Base-by-base conservation (phyloP, 2,888 invertebrate genomes). In the Luffia ferchaultella region DNA sequence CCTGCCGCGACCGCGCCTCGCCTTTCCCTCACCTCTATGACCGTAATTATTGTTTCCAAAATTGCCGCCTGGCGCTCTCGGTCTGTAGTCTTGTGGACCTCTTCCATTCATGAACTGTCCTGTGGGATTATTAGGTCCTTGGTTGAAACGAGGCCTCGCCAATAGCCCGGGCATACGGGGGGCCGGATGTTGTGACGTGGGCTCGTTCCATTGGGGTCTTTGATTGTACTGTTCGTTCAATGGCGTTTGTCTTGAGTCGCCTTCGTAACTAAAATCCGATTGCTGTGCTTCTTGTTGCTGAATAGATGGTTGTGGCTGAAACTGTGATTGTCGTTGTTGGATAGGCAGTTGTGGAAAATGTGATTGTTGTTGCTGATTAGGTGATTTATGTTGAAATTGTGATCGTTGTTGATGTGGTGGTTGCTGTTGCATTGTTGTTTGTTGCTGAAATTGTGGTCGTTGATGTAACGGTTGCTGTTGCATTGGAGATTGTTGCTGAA, bases 81-180 rank as follows among this genome's bases (percentile, higher is more conserved):
- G 30, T 30, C 30, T 30, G 30, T 7, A 30, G 30, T 3, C 30
- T 12, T 30, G 30, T 30, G 30, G 63, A 48, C 55, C 58, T 50
- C 59, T 62, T 18, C 62, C 63, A 48, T 70, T 70, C 59, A 62
- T 62, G 30, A 64, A 70, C 53, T 65, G 70, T 18, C 63, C 62
- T 53, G 68, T 60, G 15, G 61, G 56, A 2, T 30, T 30, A 18
- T 46, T 52, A 16, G 19, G 45, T 2, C 50, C 49, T 16, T 49
- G 53, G 44, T 48, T 50, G 15, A 20, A 50, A 12, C 42, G 48
- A 20, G 41, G 45, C 45, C 45, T 19, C 15, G 45, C 19, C 18
- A 15, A 17, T 49, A 30, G 18, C 12, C 42, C 42, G 16, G 40
- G 46, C 7, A 12, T 18, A 30, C 16, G 46, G 16, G 42, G 30